Evolutionary conservation across 1,140 invertebrate species (phyloP).

Genomic region (Platorchestia sp.): DNA sequence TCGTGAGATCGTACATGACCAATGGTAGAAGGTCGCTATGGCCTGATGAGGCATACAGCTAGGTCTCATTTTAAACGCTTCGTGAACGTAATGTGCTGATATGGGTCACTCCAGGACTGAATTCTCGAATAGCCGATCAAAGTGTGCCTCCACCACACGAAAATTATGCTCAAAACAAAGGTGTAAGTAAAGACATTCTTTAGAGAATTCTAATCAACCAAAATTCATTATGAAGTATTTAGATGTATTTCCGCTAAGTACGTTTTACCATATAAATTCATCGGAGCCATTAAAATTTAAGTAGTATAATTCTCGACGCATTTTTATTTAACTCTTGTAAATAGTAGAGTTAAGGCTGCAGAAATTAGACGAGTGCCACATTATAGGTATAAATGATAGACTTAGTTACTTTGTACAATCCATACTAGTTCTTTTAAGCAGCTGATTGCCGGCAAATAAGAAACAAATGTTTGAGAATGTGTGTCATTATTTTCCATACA

Average conservation of each 20-base stretch:
- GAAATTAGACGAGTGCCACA: slow-evolving; percentile 67
- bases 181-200: slow-evolving; percentile 60
- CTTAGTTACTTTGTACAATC: slow-evolving; percentile 68
- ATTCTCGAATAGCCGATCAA: slow-evolving; percentile 65
- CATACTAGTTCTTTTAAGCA: slow-evolving; percentile 67
- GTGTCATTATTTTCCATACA: slow-evolving; percentile 36
- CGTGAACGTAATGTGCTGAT: slow-evolving; percentile 64
- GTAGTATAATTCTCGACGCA: slow-evolving; percentile 67
- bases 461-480: slow-evolving; percentile 60
- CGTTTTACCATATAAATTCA: slow-evolving; percentile 66
- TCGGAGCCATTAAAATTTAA: slow-evolving; percentile 66
- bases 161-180: slow-evolving; percentile 67
- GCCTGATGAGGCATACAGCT: slow-evolving; percentile 42
- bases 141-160: slow-evolving; percentile 66
- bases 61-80: slow-evolving; percentile 41
- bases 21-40: slow-evolving; percentile 60
- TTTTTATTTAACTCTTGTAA: slow-evolving; percentile 67
- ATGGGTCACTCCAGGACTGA: slow-evolving; percentile 64
- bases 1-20: slow-evolving; percentile 62
- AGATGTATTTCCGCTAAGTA: slow-evolving; percentile 66
- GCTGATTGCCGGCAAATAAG: slow-evolving; percentile 66
- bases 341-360: slow-evolving; percentile 68
- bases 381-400: slow-evolving; percentile 67
- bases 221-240: slow-evolving; percentile 65
- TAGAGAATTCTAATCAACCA: slow-evolving; percentile 65